phyloP scores from a whole-genome alignment of 2,888 invertebrate species.

The Eutolmus rufibarbis region DNA sequence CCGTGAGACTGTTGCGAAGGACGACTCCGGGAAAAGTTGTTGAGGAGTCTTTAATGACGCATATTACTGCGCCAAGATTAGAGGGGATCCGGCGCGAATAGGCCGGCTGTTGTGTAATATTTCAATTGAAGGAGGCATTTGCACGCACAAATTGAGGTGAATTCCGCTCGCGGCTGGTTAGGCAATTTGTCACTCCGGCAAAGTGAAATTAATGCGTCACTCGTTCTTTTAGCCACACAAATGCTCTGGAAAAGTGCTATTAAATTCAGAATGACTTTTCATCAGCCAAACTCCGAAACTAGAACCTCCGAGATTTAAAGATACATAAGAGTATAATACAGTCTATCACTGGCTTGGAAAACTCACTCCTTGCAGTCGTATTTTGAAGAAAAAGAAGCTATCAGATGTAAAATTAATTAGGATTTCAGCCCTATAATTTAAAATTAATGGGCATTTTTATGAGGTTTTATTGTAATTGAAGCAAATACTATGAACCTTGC shows the following conservation, averaged over 20 bases:
- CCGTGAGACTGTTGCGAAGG: background rate
- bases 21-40: background rate
- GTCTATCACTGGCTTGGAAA: background rate
- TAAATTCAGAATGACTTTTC: background rate
- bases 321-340: background rate
- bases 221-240: background rate
- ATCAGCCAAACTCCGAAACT: background rate
- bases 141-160: slow-evolving; percentile 2
- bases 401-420: background rate
- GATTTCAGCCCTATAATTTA: background rate
- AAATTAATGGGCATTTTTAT: background rate
- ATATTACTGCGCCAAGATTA: background rate
- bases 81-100: background rate
- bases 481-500: too few relatives aligned
- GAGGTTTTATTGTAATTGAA: background rate
- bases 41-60: background rate
- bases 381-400: background rate
- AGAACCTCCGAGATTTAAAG: background rate
- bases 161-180: background rate
- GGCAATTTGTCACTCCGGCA: background rate
- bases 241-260: background rate
- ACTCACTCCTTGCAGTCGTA: background rate
- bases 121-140: background rate
- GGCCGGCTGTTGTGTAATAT: background rate
- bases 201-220: background rate